Base-by-base conservation (phyloP, 2,113 vertebrate species). In the Nibea albiflora region DNA sequence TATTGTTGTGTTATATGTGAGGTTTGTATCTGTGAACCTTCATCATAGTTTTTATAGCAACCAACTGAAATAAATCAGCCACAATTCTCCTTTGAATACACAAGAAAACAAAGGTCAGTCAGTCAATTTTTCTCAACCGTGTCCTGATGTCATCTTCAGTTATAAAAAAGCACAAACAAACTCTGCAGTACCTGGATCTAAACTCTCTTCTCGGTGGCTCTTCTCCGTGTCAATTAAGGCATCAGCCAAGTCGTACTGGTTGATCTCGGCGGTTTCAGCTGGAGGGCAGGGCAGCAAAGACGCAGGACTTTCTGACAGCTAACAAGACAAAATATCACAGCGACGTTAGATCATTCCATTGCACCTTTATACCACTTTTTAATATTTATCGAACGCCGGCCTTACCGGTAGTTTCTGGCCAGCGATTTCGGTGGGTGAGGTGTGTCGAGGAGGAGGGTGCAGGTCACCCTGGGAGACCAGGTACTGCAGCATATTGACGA, bases 401-500 rank as follows among this genome's bases (percentile, higher is more conserved):
- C 85, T 86, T 93, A 98, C 97, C 89, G 96, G 96, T 63, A 98
- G 92, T 80, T 96, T 98, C 93, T 97, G 97, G 58, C 97, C 97
- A 0, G 97, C 96, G 4, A 97, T 97, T 92, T 98, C 97, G 0
- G 96, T 97, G 78, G 96, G 97, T 52, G 95, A 96, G 77, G 95
- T 83, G 72, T 96, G 95, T 68, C 93, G 94, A 7, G 96, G 95
- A 0, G 96, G 97, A 0, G 96, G 97, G 77, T 96, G 96, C 80
- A 97, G 92, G 90, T 98, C 97, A 0, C 97, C 97, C 14, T 94
- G 92, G n/a, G 93, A 94, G 31, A 95, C 93, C 75, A 97, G 91
- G 57, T 98, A 98, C 92, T 98, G 97, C 61, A 97, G 94, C 89
- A 98, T 86, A 89, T 97, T 98, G 84, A 96, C 89, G 26, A 98